These are phyloP conservation scores for Bombus soroeensis DNA, from an alignment of 1,140 invertebrate species.

Conservation along the genomic window DNA sequence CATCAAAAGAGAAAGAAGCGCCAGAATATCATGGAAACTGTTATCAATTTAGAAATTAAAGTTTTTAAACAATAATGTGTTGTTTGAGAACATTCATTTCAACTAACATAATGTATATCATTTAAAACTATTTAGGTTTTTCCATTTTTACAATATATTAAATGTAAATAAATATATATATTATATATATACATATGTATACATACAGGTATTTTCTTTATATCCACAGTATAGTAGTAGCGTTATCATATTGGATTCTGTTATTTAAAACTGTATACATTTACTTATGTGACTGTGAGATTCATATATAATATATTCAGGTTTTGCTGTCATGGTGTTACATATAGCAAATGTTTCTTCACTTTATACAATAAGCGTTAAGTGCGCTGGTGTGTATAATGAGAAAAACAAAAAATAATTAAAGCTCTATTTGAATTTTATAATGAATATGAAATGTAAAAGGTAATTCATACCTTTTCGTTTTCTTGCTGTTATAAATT, in stretches of 20 bases:
- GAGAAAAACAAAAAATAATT: constrained; percentile 1
- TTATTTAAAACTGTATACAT: constrained; percentile 37
- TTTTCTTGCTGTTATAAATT: constrained; percentile 34
- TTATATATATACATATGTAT: constrained; percentile 26
- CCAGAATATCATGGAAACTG: constrained; percentile 27
- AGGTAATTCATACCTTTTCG: constrained; percentile 20
- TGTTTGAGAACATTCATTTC: constrained; percentile 37
- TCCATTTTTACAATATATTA: constrained; percentile 62
- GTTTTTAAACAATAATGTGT: constrained; percentile 20
- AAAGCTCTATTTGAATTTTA: neutral
- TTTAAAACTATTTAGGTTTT: constrained; percentile 37
- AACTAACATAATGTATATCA: constrained; percentile 41
- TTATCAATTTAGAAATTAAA: constrained; percentile 37
- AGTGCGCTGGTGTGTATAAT: constrained; percentile 22
- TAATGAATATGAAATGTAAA: constrained; percentile 9
- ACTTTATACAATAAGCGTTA: constrained; percentile 28
- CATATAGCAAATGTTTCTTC: constrained; percentile 12
- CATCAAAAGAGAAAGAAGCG: neutral
- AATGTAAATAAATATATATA: constrained; percentile 59
- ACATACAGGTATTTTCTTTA: constrained; percentile 55
- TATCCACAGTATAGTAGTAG: constrained; percentile 23
- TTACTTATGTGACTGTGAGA: constrained; percentile 19
- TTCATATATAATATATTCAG: constrained; percentile 47
- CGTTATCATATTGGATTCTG: constrained; percentile 38
- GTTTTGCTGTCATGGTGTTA: constrained; percentile 7